These are phyloP conservation scores for Sebastes wilsoni DNA, from an alignment of 2,797 vertebrate species.

Conservation along the genomic window DNA sequence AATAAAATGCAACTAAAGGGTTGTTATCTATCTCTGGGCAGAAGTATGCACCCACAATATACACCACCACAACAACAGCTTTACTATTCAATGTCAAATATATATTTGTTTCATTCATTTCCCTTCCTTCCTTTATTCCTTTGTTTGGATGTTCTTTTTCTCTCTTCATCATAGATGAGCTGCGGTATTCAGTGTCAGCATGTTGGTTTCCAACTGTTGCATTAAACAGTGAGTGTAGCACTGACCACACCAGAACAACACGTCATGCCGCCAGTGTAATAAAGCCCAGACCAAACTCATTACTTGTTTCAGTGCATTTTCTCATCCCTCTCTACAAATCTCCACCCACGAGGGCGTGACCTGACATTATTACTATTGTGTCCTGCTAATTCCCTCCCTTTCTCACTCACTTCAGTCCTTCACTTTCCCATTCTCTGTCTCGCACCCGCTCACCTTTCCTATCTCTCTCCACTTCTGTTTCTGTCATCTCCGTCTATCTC, in stretches of 20 bases:
- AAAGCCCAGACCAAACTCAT: slow-evolving; percentile 34
- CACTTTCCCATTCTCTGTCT: not conserved
- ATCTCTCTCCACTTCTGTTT: not conserved
- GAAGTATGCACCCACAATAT: too few relatives aligned
- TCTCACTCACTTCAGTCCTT: not conserved
- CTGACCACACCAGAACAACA: not conserved
- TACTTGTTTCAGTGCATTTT: slow-evolving; percentile 9
- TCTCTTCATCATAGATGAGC: not conserved
- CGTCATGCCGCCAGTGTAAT: not conserved
- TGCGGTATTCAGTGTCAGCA: not conserved
- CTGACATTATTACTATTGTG: slow-evolving; percentile 34
- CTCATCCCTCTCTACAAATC: not conserved
- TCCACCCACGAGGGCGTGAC: slow-evolving; percentile 3
- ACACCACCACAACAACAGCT: too few relatives aligned
- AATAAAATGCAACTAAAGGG: too few relatives aligned
- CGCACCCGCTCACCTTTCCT: not conserved
- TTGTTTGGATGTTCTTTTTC: not conserved
- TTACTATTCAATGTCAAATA: not conserved
- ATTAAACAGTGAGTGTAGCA: not conserved
- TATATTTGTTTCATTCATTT: not conserved
- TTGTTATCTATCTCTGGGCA: too few relatives aligned
- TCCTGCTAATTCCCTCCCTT: slow-evolving; percentile 28
- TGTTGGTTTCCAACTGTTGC: not conserved
- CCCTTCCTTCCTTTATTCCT: not conserved
- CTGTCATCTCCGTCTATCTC: not conserved